A percentile compares a stretch with the other conserved stretches of the same genome.
Evolutionary conservation across 2,113 vertebrate genomes (phyloP).

Genomic region (Picathartes gymnocephalus): DNA sequence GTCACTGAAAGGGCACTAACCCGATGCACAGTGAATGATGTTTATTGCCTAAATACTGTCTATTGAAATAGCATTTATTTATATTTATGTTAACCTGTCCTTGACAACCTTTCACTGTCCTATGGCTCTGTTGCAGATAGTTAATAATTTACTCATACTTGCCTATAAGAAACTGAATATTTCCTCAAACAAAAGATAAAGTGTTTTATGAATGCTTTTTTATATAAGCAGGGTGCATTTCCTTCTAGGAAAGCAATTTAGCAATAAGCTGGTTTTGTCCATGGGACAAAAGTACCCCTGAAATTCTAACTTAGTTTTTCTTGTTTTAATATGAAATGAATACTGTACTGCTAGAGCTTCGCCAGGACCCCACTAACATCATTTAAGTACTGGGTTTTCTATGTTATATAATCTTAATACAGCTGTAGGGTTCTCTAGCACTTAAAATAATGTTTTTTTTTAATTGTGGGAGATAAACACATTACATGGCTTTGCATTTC

Average conservation of each 20-base stretch:
- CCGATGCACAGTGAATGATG: neutral
- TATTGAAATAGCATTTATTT: neutral
- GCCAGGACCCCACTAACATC: neutral
- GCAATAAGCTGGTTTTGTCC: neutral
- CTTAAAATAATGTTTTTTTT: neutral
- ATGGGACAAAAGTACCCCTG: neutral
- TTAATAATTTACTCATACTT: slow-evolving; percentile 24
- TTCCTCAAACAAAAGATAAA: neutral
- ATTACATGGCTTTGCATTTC: neutral
- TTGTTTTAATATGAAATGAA: neutral
- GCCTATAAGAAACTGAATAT: neutral
- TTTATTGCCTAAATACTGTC: slow-evolving; percentile 11
- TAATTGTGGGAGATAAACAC: neutral
- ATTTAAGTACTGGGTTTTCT: neutral
- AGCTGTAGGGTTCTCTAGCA: neutral
- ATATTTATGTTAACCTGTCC: neutral
- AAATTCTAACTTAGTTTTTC: neutral
- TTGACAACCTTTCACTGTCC: neutral
- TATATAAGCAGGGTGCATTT: neutral
- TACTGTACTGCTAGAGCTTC: neutral
- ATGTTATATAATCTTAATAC: neutral
- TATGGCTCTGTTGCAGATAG: neutral
- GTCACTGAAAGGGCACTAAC: neutral
- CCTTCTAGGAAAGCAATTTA: neutral
- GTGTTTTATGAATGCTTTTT: neutral